Conservation (phyloP, 1,140 invertebrate genomes). For the Linepithema humile region DNA sequence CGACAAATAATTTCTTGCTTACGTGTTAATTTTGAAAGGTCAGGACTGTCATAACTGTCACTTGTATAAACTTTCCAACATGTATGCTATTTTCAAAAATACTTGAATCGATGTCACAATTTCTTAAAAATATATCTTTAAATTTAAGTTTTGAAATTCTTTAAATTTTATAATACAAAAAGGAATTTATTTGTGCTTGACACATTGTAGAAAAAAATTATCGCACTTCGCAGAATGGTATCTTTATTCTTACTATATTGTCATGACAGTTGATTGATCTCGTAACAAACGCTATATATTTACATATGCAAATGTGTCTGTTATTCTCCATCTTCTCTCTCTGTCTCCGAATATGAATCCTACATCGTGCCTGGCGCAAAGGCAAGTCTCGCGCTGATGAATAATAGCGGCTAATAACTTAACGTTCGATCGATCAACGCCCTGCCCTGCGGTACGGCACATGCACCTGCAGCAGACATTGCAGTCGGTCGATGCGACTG, state of each 20-base stretch:
- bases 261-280: too few species aligned
- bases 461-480: constrained; percentile 50
- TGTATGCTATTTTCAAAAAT: neutral
- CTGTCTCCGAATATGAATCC: constrained; percentile 25
- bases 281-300: neutral
- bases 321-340: neutral
- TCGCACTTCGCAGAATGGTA: neutral
- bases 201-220: neutral
- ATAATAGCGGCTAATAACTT: constrained; percentile 68
- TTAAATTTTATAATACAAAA: too few species aligned
- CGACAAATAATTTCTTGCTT: neutral
- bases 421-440: constrained; percentile 55
- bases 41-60: neutral
- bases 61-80: too few species aligned
- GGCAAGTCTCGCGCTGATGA: constrained; percentile 55
- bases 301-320: constrained; percentile 10
- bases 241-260: neutral
- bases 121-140: neutral
- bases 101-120: neutral
- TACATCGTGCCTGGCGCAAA: constrained; percentile 43
- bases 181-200: neutral
- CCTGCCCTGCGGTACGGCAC: neutral
- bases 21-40: neutral
- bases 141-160: neutral
- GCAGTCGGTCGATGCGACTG: neutral